These are phyloP conservation scores for Drosophila malerkotliana DNA, from an alignment of 1,140 invertebrate species.

Conservation along the genomic window DNA sequence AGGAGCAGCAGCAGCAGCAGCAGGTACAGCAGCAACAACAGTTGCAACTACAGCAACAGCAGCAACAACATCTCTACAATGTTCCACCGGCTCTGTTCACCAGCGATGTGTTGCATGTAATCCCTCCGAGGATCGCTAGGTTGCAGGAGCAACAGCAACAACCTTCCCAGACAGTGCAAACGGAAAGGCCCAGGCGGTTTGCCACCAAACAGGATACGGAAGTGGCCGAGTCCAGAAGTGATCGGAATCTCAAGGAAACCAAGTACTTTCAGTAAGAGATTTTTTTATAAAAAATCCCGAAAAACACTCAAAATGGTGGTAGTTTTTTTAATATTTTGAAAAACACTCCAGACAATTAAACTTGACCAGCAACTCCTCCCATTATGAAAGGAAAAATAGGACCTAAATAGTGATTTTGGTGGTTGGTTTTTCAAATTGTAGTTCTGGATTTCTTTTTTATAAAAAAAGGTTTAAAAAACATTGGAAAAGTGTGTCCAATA, in stretches of 20 bases:
- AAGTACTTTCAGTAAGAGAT: slow-evolving; percentile 72
- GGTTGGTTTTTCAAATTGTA: not conserved
- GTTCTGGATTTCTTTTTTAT: not conserved
- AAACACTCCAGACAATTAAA: not conserved
- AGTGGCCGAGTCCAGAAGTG: slow-evolving; percentile 33
- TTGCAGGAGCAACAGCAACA: slow-evolving; percentile 47
- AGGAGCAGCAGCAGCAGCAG: slow-evolving; percentile 31
- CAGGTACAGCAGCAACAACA: slow-evolving; percentile 17
- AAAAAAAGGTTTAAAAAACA: slow-evolving; percentile 10
- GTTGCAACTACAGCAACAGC: slow-evolving; percentile 6
- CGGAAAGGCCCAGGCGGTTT: slow-evolving; percentile 46
- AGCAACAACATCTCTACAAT: slow-evolving; percentile 50
- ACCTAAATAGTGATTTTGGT: not conserved
- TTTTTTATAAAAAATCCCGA: not conserved
- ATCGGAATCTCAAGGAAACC: slow-evolving; percentile 38
- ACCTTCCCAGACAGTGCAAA: slow-evolving; percentile 19
- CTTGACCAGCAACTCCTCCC: not conserved
- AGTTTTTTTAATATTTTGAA: not conserved
- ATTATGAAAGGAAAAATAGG: not conserved
- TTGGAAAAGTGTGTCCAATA: slow-evolving; percentile 12
- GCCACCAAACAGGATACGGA: slow-evolving; percentile 26
- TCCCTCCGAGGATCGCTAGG: slow-evolving; percentile 48
- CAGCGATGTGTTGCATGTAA: slow-evolving; percentile 67
- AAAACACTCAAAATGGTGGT: not conserved
- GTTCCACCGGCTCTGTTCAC: slow-evolving; percentile 67